A percentile compares a stretch with the other conserved stretches of the same genome.
Evolutionary conservation across 2,888 invertebrate species (phyloP).

Genomic region (Bombyx huttoni): DNA sequence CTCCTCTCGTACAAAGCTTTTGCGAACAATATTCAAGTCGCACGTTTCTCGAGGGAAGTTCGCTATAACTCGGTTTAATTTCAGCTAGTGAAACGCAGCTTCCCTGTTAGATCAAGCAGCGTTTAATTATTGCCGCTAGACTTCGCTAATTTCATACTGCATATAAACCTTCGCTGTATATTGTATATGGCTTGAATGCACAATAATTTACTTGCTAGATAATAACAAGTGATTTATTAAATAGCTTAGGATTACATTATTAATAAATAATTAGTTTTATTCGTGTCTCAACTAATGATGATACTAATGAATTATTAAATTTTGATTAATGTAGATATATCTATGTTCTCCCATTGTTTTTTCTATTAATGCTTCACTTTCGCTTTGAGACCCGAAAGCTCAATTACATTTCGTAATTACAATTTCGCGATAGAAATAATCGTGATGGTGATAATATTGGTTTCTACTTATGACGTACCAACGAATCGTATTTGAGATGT

Average conservation of each 20-base stretch:
- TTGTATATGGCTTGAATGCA: conserved; percentile 24
- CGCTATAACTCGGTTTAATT: conserved; percentile 53
- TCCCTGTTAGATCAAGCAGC: conserved; percentile 24
- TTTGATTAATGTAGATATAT: no score
- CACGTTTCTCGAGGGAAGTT: conserved; percentile 12
- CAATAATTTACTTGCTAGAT: neutral
- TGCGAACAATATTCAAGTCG: neutral
- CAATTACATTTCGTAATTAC: no score
- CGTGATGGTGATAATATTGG: no score
- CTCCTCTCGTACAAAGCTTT: neutral
- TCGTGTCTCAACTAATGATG: no score
- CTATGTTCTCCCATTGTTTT: no score
- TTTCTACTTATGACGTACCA: no score
- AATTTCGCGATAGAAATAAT: no score
- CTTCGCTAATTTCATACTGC: conserved; percentile 49
- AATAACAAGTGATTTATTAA: neutral
- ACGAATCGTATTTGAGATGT: no score
- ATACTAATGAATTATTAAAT: no score
- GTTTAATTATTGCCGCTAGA: conserved; percentile 56
- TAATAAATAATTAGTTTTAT: neutral
- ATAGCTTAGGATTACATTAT: neutral
- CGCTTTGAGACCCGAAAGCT: no score
- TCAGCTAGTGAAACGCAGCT: conserved; percentile 50
- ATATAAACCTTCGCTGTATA: conserved; percentile 31
- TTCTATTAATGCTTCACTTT: no score